Conservation (phyloP, 2,797 vertebrate genomes). For the Onychomys torridus region DNA sequence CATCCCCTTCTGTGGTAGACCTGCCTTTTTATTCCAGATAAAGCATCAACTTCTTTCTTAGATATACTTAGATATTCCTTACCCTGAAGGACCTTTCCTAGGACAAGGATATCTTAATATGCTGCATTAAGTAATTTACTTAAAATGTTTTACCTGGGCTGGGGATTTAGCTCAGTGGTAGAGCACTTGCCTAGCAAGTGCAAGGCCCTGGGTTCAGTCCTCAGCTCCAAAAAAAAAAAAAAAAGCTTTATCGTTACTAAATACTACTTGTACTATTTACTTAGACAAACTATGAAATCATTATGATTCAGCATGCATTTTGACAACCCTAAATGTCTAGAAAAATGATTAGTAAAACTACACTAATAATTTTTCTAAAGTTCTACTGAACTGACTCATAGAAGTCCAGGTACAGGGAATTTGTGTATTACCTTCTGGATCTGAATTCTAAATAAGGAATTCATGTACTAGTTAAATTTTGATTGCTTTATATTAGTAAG, state of each 20-base stretch:
- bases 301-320: not conserved
- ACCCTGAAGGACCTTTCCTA: not conserved
- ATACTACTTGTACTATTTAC: not conserved
- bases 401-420: not conserved
- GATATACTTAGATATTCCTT: not conserved
- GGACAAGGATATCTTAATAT: not conserved
- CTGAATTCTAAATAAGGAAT: not conserved
- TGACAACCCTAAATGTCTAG: not conserved
- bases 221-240: no score
- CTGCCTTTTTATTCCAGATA: not conserved
- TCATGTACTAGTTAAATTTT: not conserved
- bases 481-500: not conserved
- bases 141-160: not conserved
- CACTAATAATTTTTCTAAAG: not conserved
- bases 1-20: not conserved
- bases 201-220: no score
- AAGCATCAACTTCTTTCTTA: not conserved
- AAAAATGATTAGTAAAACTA: not conserved
- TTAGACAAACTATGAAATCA: not conserved
- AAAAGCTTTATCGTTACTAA: not conserved
- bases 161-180: no score
- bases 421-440: not conserved
- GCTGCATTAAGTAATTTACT: not conserved
- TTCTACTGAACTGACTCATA: not conserved
- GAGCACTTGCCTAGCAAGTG: no score